Percentiles rank a stretch among this genome's conserved stretches.
Conservation (phyloP, 2,113 vertebrate species). For the Notothenia rossii region DNA sequence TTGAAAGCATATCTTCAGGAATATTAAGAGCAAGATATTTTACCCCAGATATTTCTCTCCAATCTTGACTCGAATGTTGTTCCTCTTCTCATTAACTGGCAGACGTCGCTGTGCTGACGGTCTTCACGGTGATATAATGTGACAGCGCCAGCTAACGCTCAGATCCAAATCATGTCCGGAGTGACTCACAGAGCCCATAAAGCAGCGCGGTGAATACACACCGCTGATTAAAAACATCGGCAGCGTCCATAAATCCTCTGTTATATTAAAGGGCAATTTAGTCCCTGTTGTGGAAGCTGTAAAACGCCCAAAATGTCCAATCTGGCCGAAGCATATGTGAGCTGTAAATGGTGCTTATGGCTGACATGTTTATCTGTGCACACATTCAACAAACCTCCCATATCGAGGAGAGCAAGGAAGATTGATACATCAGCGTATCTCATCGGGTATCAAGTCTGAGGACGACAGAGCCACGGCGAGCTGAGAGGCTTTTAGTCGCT, state of each 20-base stretch:
- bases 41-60: neutral
- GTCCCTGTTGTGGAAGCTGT: constrained; percentile 49
- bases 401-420: constrained; percentile 8
- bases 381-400: neutral
- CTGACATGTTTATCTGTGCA: constrained; percentile 53
- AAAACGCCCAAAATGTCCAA: constrained; percentile 47
- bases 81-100: constrained; percentile 29
- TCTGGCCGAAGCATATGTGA: constrained; percentile 37
- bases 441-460: constrained; percentile 52
- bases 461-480: constrained; percentile 34
- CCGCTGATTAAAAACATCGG: constrained; percentile 44
- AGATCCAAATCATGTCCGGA: constrained; percentile 26
- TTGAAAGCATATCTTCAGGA: no score
- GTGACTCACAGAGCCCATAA: constrained; percentile 50
- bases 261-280: constrained; percentile 47
- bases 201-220: constrained; percentile 30
- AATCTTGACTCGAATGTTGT: neutral
- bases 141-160: constrained; percentile 32
- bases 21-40: neutral
- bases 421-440: constrained; percentile 61
- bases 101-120: constrained; percentile 29
- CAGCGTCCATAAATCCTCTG: constrained; percentile 35
- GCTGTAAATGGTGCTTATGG: constrained; percentile 33
- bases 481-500: constrained; percentile 69
- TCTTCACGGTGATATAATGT: constrained; percentile 35